Evolutionary conservation across 2,888 invertebrate species (phyloP), one percentile per base, ranked within the genome.

Genomic region (Limnephilus marmoratus): DNA sequence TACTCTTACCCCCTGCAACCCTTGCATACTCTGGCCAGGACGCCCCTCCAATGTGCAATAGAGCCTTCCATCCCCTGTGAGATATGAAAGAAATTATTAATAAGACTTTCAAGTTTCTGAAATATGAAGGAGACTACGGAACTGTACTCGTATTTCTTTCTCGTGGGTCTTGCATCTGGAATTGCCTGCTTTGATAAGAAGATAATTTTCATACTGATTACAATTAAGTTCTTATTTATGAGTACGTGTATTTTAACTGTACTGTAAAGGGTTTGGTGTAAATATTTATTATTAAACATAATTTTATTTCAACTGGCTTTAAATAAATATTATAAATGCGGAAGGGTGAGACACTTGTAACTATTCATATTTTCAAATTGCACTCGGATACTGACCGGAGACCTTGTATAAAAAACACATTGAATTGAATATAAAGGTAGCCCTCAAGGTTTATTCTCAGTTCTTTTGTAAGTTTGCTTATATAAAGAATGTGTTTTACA

Each of bases 61-160:
- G 90, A 90, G 82, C 82, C 90, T 85, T 68, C 90, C 45, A 49
- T 31, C 90, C 90, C 85, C 68, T 80, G 49, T 90, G 90, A 90
- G 85, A 90, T 83, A 90, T 90, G 83, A 85, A 90, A 82, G 85
- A 90, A 90, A 90, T 90, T 90, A 90, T 90, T 90, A 90, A 90
- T 90, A 90, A 85, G 85, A 83, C 90, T 37, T 68, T 68, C n/a
- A 34, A 90, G 85, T 37, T 53, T 37, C 13, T 83, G 82, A 45
- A 90, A 90, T 81, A 90, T 90, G 34, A 15, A 18, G 34, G 68
- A 81, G n/a, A 90, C 53, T 34, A 37, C 24, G 15, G n/a, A 34
- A 29, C 41, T 15, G 68, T n/a, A n/a, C n/a, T n/a, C n/a, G n/a
- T 68, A 53, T 68, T 49, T 37, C 82, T 24, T 53, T 45, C 82